Evolutionary conservation across 2,888 invertebrate genomes (phyloP).

Genomic region (Loripinus fragilis): DNA sequence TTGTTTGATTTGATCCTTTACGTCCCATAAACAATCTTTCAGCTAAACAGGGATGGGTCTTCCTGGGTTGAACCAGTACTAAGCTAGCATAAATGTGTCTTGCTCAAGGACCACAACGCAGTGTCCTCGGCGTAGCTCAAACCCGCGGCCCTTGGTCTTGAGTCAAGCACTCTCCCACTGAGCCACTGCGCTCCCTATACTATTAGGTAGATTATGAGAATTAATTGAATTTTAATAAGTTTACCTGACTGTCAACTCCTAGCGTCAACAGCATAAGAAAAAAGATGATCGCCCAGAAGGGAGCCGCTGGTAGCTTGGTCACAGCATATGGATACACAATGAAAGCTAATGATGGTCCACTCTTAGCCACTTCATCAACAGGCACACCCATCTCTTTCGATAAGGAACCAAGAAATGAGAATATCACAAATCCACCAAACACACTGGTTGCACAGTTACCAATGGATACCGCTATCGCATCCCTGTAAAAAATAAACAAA

Average conservation of each 20-base stretch:
- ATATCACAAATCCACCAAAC: conserved; percentile 82
- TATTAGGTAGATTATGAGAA: too few species aligned
- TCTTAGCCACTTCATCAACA: conserved; percentile 76
- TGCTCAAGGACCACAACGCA: too few species aligned
- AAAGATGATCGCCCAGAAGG: conserved; percentile 79
- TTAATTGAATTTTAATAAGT: too few species aligned
- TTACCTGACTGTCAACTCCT: conserved; percentile 80
- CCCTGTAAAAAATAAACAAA: conserved; percentile 65
- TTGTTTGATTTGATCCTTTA: too few species aligned
- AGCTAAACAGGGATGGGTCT: too few species aligned
- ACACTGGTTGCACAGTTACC: conserved; percentile 81
- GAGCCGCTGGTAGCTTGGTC: conserved; percentile 74
- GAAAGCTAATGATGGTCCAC: conserved; percentile 79
- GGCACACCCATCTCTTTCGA: conserved; percentile 70
- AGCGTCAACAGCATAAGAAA: conserved; percentile 80
- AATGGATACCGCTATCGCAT: conserved; percentile 77
- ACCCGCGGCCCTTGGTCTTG: too few species aligned
- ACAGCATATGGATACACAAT: conserved; percentile 80
- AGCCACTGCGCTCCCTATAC: too few species aligned
- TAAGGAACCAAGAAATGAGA: conserved; percentile 81
- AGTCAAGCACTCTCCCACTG: too few species aligned
- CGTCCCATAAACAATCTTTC: too few species aligned
- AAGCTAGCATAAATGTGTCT: too few species aligned
- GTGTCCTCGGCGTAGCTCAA: too few species aligned
- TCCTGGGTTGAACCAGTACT: too few species aligned